phyloP scores from a whole-genome alignment of 2,888 invertebrate genomes.

The Isoperla grammatica region DNA sequence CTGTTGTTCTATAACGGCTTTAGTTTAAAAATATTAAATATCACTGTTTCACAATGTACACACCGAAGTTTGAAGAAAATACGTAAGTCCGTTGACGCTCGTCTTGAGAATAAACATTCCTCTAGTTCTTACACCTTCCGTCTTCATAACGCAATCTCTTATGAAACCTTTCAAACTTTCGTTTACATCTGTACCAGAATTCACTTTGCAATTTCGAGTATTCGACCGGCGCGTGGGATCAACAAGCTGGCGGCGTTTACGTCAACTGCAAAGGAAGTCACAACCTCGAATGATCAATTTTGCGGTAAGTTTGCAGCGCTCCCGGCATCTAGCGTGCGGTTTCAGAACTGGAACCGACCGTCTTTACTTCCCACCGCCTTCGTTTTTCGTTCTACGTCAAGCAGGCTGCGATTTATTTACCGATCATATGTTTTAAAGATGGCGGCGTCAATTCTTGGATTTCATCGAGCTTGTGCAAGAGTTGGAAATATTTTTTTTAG shows the following conservation, averaged over 20 bases:
- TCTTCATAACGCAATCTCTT: too few species aligned
- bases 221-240: slow-evolving; percentile 31
- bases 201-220: slow-evolving; percentile 31
- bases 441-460: slow-evolving; percentile 26
- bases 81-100: too few species aligned
- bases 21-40: too few species aligned
- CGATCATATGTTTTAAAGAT: slow-evolving; percentile 26
- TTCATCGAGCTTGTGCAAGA: slow-evolving; percentile 21
- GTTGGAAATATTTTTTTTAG: slow-evolving; percentile 23
- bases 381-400: too few species aligned
- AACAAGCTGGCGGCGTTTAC: slow-evolving; percentile 2
- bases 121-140: too few species aligned
- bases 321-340: slow-evolving; percentile 28
- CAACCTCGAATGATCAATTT: slow-evolving; percentile 25
- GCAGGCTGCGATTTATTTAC: too few species aligned
- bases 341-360: slow-evolving; percentile 17
- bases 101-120: too few species aligned
- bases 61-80: too few species aligned
- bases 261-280: slow-evolving; percentile 17
- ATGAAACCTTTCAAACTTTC: slow-evolving; percentile 31
- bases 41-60: too few species aligned
- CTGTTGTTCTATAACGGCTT: too few species aligned
- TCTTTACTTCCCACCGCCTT: too few species aligned
- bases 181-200: slow-evolving; percentile 40
- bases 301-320: slow-evolving; percentile 26